phyloP scores from a whole-genome alignment of 2,113 vertebrate genomes.

The Diphyllodes magnificus region DNA sequence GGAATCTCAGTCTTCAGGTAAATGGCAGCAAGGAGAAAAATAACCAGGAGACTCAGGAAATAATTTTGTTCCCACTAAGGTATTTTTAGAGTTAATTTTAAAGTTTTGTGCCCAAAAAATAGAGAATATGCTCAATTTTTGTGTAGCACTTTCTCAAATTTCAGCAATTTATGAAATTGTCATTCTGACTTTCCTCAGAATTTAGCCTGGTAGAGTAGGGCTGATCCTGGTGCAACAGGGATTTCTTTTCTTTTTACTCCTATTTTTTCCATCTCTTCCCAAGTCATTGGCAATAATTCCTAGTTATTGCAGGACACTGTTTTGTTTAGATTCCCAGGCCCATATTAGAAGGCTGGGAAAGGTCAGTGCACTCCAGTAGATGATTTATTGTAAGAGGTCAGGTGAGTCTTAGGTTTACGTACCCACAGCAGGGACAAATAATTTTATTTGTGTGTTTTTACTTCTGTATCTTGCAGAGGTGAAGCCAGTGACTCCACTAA shows the following conservation, averaged over 20 bases:
- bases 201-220: neutral
- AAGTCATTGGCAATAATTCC: neutral
- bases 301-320: neutral
- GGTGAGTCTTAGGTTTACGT: neutral
- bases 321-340: neutral
- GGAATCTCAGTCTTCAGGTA: neutral
- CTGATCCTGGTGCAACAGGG: neutral
- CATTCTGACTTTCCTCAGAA: neutral
- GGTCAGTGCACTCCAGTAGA: neutral
- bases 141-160: neutral
- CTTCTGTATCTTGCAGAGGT: neutral
- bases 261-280: neutral
- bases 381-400: neutral
- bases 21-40: neutral
- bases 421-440: neutral
- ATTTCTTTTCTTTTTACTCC: neutral
- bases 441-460: neutral
- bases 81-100: neutral
- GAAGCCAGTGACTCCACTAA: neutral
- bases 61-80: neutral
- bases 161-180: neutral
- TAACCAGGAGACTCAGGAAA: neutral
- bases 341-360: neutral
- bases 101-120: neutral
- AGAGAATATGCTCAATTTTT: neutral